Percentiles rank a stretch among this genome's conserved stretches.
Evolutionary conservation across 2,888 invertebrate species (phyloP).

Genomic region (Eupithecia abbreviata): DNA sequence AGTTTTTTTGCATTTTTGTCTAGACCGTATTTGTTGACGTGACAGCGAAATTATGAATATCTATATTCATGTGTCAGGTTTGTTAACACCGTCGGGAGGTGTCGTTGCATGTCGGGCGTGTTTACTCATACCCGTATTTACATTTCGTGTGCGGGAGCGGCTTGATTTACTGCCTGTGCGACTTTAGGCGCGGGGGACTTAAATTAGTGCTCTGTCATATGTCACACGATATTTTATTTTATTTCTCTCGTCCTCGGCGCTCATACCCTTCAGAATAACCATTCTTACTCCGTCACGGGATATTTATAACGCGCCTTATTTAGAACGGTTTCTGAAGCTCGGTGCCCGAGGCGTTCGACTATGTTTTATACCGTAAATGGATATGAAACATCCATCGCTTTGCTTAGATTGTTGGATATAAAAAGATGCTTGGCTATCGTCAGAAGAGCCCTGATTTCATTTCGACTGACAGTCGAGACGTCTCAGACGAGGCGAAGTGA

Average conservation of each 20-base stretch:
- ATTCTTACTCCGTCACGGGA: conserved; percentile 68
- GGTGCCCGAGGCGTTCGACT: conserved; percentile 46
- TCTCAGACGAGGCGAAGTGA: conserved; percentile 63
- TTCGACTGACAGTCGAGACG: conserved; percentile 58
- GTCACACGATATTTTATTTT: conserved; percentile 77
- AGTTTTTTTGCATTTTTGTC: conserved; percentile 27
- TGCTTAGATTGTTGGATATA: conserved; percentile 36
- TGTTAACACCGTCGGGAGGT: conserved; percentile 66
- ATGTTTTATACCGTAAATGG: conserved; percentile 45
- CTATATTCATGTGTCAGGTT: conserved; percentile 68
- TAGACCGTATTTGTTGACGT: conserved; percentile 44
- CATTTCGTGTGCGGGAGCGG: conserved; percentile 73
- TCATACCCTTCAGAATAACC: conserved; percentile 70
- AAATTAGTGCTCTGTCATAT: conserved; percentile 78
- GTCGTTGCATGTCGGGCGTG: conserved; percentile 70
- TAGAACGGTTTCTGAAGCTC: conserved; percentile 61
- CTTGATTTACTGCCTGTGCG: conserved; percentile 75
- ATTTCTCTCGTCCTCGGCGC: conserved; percentile 58
- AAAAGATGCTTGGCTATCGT: conserved; percentile 43
- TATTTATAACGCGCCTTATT: conserved; percentile 78
- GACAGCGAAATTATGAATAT: conserved; percentile 62
- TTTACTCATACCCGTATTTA: conserved; percentile 70
- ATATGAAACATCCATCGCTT: conserved; percentile 43
- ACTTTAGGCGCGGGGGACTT: conserved; percentile 69
- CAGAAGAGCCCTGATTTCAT: conserved; percentile 50